Percentiles rank a stretch among this genome's conserved stretches.
Evolutionary conservation across 2,888 invertebrate species (phyloP).

Genomic region (Drosophila eohydei): DNA sequence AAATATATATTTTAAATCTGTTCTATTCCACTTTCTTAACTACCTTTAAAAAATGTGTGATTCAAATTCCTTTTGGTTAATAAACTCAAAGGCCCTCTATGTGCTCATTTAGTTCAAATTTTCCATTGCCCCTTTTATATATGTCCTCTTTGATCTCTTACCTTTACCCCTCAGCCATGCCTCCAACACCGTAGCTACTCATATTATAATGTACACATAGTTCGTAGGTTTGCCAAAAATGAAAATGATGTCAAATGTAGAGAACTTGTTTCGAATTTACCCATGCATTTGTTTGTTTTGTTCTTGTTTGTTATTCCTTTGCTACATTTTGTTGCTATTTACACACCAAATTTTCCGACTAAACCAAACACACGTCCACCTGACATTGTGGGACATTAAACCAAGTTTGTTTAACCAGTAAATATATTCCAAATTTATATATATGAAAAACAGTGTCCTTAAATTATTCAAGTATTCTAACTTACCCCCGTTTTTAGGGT

Average conservation of each 20-base stretch:
- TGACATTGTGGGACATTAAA: conserved; percentile 17
- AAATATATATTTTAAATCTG: no score
- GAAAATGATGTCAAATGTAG: conserved; percentile 37
- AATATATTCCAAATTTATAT: conserved; percentile 1
- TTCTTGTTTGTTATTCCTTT: conserved; percentile 32
- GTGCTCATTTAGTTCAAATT: no score
- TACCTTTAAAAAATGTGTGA: no score
- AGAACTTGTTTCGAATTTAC: conserved; percentile 19
- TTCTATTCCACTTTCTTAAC: no score
- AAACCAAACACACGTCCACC: conserved; percentile 17
- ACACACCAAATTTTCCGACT: conserved; percentile 16
- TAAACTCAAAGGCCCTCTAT: no score
- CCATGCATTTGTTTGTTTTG: conserved; percentile 29
- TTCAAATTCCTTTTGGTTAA: no score
- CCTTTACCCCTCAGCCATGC: neutral
- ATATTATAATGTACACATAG: conserved; percentile 11
- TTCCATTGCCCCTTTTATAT: neutral
- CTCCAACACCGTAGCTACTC: conserved; percentile 19
- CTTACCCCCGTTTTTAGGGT: conserved; percentile 73
- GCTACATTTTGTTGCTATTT: conserved; percentile 21
- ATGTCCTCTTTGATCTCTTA: neutral
- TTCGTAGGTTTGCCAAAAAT: conserved; percentile 38
- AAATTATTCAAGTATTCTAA: conserved; percentile 17
- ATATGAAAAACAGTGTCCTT: neutral
- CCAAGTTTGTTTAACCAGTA: conserved; percentile 21